These are phyloP conservation scores for Trachemys scripta DNA, from an alignment of 2,113 vertebrate genomes.

Conservation along the genomic window DNA sequence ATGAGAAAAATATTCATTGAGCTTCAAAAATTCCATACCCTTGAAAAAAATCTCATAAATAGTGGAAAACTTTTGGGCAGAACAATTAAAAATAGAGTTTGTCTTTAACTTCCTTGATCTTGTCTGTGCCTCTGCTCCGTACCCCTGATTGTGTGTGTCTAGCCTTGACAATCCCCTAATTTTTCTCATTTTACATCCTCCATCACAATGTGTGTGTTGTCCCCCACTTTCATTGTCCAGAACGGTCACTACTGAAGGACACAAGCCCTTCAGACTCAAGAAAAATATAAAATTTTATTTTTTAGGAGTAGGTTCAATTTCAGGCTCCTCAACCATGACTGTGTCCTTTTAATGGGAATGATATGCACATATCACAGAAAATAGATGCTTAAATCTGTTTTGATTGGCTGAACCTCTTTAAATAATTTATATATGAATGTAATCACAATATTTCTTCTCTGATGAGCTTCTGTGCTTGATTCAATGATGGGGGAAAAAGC, in stretches of 20 bases:
- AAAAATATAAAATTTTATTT: conserved; percentile 37
- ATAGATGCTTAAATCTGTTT: conserved; percentile 69
- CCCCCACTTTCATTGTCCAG: not conserved
- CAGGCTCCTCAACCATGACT: conserved; percentile 61
- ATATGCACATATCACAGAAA: conserved; percentile 67
- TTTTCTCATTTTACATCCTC: not conserved
- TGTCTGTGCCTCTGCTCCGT: not conserved
- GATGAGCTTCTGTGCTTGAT: conserved; percentile 79
- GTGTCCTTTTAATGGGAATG: conserved; percentile 70
- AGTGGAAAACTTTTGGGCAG: conserved; percentile 38
- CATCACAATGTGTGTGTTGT: fast-evolving
- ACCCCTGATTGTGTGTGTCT: not conserved
- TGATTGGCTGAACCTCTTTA: conserved; percentile 75
- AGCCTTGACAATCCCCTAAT: not conserved
- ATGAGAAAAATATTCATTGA: conserved; percentile 44
- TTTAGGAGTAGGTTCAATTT: conserved; percentile 63
- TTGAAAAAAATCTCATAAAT: conserved; percentile 32
- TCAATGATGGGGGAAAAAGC: conserved; percentile 80
- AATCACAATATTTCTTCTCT: conserved; percentile 81
- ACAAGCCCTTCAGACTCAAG: conserved; percentile 21
- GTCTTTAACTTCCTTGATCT: conserved; percentile 17
- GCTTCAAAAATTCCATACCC: conserved; percentile 37
- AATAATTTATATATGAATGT: conserved; percentile 77
- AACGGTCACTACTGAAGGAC: conserved; percentile 35
- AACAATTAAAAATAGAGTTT: conserved; percentile 35